Evolutionary conservation across 2,113 vertebrate species (phyloP), one percentile per base, ranked within the genome.

Genomic region (Oryzias curvinotus): DNA sequence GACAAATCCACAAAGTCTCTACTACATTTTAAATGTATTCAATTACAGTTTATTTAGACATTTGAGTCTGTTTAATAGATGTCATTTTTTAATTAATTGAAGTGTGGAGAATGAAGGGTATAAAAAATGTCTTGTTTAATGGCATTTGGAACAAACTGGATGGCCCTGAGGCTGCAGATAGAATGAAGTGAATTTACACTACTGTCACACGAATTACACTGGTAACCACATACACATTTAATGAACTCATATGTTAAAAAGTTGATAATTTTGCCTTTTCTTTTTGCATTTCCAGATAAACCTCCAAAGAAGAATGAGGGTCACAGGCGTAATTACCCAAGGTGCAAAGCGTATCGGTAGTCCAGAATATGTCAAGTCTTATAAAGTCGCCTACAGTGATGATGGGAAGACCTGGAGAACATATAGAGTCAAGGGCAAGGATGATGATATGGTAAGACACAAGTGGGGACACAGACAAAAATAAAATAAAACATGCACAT

Each of bases 311-410:
- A 96, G 93, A 87, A 98, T 99, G 97, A 87, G 97, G 91, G 94
- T 99, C 70, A 98, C 97, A 12, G 97, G 97, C 68, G 92, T 99
- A 69, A 98, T 99, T 90, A 99, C 97, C 63, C 97, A 99, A 88
- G 97, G 97, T 81, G 97, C 97, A 77, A 99, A 98, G 87, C 94
- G 97, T 72, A 96, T 99, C 77, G 97, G 97, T 80, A 99, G 97
- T 68, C 95, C 96, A 21, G 97, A 99, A 88, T 99, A 98, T 5
- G 93, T 98, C 64, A 98, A 98, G 92, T 98, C 97, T 25, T 99
- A 98, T 86, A 99, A 98, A 94, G 95, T 99, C 74, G 97, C 97
- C 45, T 96, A 95, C 73, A 99, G 97, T 54, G 93, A 96, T 65
- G 95, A 99, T 51, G 96, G 97, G 44, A 98, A 98, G 87, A 93